A percentile compares a stretch with the other conserved stretches of the same genome.
phyloP scores from a whole-genome alignment of 2,797 vertebrate genomes.

The Mormyrus hasselquistii region DNA sequence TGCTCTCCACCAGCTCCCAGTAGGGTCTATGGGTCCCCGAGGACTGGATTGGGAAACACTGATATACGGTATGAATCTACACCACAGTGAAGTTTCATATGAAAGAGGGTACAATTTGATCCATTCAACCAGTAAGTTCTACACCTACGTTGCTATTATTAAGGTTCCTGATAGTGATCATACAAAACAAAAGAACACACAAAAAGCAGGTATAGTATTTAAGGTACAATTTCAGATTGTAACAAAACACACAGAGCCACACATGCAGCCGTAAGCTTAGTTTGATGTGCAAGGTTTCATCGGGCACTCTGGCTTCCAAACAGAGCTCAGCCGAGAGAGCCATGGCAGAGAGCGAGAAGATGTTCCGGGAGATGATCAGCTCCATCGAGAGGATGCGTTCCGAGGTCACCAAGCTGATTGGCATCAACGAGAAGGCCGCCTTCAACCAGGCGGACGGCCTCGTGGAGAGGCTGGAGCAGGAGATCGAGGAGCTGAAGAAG shows the following conservation, averaged over 20 bases:
- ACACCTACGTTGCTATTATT: neutral
- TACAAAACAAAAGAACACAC: neutral
- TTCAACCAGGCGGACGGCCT: constrained; percentile 67
- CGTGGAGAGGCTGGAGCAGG: constrained; percentile 72
- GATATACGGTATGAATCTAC: neutral
- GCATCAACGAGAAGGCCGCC: constrained; percentile 70
- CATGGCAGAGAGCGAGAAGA: constrained; percentile 73
- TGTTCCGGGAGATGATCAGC: constrained; percentile 74
- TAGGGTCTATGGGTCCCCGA: neutral
- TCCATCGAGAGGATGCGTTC: constrained; percentile 73
- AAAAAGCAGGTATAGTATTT: neutral
- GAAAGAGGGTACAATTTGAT: neutral
- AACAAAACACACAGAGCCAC: neutral
- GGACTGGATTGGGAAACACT: neutral
- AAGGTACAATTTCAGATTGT: neutral
- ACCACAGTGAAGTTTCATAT: neutral
- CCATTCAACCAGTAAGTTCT: neutral
- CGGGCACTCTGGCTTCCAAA: neutral
- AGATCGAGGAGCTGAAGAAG: constrained; percentile 73
- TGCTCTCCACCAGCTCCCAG: neutral
- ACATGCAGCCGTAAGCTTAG: neutral
- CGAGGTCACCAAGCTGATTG: constrained; percentile 70
- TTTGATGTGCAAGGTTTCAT: neutral
- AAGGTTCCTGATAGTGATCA: neutral
- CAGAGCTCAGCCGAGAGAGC: constrained; percentile 71